phyloP scores from a whole-genome alignment of 2,113 vertebrate species.

The Malurus elegans region DNA sequence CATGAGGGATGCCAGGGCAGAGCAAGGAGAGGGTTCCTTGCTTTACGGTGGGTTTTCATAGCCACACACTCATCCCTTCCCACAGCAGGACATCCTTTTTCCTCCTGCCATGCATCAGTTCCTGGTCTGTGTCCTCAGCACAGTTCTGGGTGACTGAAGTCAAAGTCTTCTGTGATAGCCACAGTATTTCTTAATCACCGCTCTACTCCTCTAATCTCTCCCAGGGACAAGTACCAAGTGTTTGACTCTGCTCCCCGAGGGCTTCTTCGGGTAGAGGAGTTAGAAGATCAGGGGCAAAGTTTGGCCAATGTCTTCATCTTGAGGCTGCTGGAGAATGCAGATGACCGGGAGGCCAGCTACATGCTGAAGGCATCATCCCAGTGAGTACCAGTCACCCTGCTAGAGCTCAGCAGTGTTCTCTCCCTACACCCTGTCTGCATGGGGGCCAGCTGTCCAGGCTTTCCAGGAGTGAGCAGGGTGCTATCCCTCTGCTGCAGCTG shows the following conservation, averaged over 20 bases:
- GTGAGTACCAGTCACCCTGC: conserved; percentile 73
- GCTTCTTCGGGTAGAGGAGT: conserved; percentile 90
- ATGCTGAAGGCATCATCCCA: conserved; percentile 91
- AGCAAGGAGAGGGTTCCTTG: neutral
- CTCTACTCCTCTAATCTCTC: neutral
- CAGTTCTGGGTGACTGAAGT: neutral
- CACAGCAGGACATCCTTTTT: neutral
- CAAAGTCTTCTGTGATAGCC: neutral
- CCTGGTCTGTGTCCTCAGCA: neutral
- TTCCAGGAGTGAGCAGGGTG: neutral
- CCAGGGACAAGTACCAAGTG: conserved; percentile 92
- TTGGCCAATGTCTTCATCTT: conserved; percentile 91
- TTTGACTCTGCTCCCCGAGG: conserved; percentile 88
- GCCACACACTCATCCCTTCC: neutral
- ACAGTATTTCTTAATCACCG: neutral
- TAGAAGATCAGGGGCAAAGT: conserved; percentile 93
- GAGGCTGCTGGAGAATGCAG: conserved; percentile 89
- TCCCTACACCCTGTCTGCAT: neutral
- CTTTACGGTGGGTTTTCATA: neutral
- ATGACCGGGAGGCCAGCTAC: conserved; percentile 86
- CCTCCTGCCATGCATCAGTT: neutral
- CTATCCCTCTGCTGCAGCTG: neutral
- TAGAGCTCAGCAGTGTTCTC: fast-evolving
- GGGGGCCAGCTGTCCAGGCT: neutral
- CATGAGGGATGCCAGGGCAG: neutral